Base-by-base conservation (phyloP, 2,888 invertebrate species). In the Melikaiella ostensackeni region DNA sequence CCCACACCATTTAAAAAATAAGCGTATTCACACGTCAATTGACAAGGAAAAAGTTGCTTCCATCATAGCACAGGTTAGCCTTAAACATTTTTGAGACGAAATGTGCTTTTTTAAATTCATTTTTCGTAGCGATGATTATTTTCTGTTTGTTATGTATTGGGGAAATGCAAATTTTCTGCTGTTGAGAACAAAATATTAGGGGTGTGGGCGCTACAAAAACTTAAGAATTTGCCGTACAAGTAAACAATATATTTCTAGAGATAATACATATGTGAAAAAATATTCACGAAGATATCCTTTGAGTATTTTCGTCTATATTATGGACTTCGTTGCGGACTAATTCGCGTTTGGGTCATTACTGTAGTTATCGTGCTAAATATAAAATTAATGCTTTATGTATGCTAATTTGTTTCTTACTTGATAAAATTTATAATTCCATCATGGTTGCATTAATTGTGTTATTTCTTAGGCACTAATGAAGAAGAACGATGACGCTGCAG, bases 1-100 rank as follows among this genome's bases (percentile, higher is more conserved):
- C 30, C 99, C 99, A 73, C 99, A 99, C 94, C 99, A 99, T 92
- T 94, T 98, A 90, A 99, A 99, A 95, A 98, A 98, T 93, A 99
- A 99, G 92, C 95, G 99, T 89, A 97, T 99, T 87, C 94, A 95
- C 90, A 91, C 93, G 82, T 92, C 94, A 83, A 90, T 93, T 85
- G 94, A 95, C 91, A 93, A 94, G 92, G 95, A 95, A 89, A 95
- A 95, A 91, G 95, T 95, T 88, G 94, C 95, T 86, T 94, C 94
- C 88, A 94, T 96, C 91, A 94, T 96, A 85, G 94, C 94, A 88
- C 94, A 94, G 93, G 95, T 94, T 91, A 92, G 90, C 74, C 74
- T 79, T 70, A 11, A 4, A n/a, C 9, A 27, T 33, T 46, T 75
- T 42, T 61, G 19, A 38, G 30, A 42, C 24, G 16, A 42, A 38